Conservation (phyloP, 2,888 invertebrate species). For the Thelaira solivaga region DNA sequence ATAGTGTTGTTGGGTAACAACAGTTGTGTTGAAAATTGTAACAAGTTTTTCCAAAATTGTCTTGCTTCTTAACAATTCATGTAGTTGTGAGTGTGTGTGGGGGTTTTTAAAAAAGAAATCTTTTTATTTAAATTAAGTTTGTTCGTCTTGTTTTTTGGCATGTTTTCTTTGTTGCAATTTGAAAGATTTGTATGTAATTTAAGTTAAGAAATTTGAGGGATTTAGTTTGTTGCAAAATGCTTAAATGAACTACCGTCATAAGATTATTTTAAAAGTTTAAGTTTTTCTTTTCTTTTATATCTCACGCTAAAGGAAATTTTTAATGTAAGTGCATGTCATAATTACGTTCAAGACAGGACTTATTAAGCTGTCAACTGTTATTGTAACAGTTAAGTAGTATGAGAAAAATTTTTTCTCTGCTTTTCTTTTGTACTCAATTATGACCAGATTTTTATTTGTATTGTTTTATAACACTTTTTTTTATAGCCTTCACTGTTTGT, state of each 20-base stretch:
- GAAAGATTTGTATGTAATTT: conserved; percentile 28
- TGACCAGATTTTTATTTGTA: too few species aligned
- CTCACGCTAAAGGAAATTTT: too few species aligned
- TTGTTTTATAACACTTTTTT: too few species aligned
- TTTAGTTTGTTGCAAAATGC: neutral
- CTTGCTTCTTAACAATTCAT: conserved; percentile 39
- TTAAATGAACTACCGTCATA: neutral
- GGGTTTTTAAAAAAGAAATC: neutral
- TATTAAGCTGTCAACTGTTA: too few species aligned
- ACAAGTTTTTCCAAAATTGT: conserved; percentile 41
- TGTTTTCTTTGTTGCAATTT: neutral
- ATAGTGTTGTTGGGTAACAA: conserved; percentile 45
- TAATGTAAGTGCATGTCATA: neutral
- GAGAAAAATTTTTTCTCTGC: too few species aligned
- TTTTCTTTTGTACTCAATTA: too few species aligned
- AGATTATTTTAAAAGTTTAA: conserved; percentile 4
- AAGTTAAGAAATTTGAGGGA: conserved; percentile 30
- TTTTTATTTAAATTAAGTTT: conserved; percentile 50
- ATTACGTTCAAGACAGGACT: too few species aligned
- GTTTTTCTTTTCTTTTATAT: too few species aligned
- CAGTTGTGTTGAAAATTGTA: conserved; percentile 52
- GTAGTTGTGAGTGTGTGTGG: conserved; percentile 27
- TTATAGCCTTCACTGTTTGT: too few species aligned
- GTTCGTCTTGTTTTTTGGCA: neutral
- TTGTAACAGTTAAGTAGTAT: too few species aligned